Evolutionary conservation across 2,113 vertebrate species (phyloP).

Genomic region (Hydrolagus affinis): DNA sequence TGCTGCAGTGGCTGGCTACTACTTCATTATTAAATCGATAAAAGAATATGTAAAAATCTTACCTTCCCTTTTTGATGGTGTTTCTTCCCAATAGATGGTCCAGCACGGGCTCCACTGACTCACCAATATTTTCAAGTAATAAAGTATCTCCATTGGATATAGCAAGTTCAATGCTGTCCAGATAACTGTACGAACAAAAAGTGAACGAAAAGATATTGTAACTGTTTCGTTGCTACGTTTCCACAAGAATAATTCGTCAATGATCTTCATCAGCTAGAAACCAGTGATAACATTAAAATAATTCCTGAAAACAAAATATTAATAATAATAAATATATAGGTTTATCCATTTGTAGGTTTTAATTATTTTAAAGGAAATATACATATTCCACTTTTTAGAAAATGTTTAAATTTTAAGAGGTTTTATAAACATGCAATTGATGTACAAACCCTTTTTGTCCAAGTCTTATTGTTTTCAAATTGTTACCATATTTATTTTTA

Average conservation of each 20-base stretch:
- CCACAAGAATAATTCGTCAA: too few species aligned
- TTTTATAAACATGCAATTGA: neutral
- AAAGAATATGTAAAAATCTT: conserved; percentile 34
- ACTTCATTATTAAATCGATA: neutral
- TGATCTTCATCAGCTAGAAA: too few species aligned
- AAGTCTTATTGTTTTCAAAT: conserved; percentile 49
- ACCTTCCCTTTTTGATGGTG: conserved; percentile 59
- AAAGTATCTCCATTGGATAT: conserved; percentile 50
- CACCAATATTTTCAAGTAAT: conserved; percentile 55
- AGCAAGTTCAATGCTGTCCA: conserved; percentile 54
- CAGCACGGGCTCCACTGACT: conserved; percentile 56
- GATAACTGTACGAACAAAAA: conserved; percentile 45
- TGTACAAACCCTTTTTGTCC: conserved; percentile 50
- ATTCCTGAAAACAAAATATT: too few species aligned
- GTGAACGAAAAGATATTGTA: neutral
- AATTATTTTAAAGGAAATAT: neutral
- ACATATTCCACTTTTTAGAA: neutral
- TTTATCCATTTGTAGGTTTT: neutral
- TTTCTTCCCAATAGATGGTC: conserved; percentile 57
- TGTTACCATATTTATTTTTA: conserved; percentile 50
- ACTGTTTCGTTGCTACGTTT: neutral
- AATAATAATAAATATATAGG: too few species aligned
- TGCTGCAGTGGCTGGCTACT: too few species aligned
- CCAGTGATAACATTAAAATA: too few species aligned
- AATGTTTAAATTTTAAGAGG: neutral